Base-by-base conservation (phyloP, 2,113 vertebrate species). In the Paramisgurnus dabryanus region DNA sequence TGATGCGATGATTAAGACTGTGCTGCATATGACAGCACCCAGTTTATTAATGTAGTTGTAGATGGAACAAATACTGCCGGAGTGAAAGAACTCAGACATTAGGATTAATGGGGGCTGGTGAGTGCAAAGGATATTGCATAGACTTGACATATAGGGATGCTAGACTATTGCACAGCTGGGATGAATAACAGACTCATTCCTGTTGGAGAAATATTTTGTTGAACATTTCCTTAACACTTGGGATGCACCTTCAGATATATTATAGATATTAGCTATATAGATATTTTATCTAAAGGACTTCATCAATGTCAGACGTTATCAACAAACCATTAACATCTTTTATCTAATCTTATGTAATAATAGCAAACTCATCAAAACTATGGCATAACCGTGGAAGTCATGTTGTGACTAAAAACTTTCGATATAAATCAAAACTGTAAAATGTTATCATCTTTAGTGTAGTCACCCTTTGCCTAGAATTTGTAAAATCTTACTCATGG, bases 21-120 rank as follows among this genome's bases (percentile, higher is more conserved):
- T 53, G 69, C 76, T 75, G 80, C 57, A 74, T 65, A 76, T 53
- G 71, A 84, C 80, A 79, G 75, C 49, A 11, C 49, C 45, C 34
- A 55, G 69, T 67, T 73, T 84, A 82, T 79, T 82, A 84, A 84
- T 84, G 77, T 55, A 76, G 83, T 63, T 82, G 83, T 82, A 70
- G 47, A 84, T 76, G 80, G 80, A 81, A 67, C 80, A 17, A 66
- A 18, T 49, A 69, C 75, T 68, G 69, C 69, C 40, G 11, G 57
- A 65, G 69, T 27, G 58, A 69, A 61, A 74, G 47, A 81, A 60
- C 65, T 81, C 63, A 66, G 83, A 84, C 73, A 61, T 73, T 66
- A 79, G 83, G 80, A 82, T 75, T 82, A 84, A 82, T 81, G 80
- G 76, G 58, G 45, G 34, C 79, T 80, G 69, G 69, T 80, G 79